Base-by-base conservation (phyloP, 1,140 invertebrate species). In the Hypothenemus hampei region DNA sequence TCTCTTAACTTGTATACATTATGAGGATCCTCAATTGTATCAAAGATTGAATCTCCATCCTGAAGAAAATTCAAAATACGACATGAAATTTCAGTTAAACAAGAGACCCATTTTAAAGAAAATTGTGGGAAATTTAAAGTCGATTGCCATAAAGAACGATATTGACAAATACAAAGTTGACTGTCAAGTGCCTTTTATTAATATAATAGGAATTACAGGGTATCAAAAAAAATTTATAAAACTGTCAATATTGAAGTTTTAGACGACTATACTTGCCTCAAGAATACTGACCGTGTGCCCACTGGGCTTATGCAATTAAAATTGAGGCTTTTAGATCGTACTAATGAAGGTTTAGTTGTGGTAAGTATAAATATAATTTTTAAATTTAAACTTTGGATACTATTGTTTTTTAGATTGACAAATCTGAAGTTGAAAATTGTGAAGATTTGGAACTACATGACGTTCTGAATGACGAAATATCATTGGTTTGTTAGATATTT, bases 151-250 rank as follows among this genome's bases (percentile, higher is more conserved):
- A 7, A 16, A 54, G 36, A 37, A 54, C 23, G 22, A 26, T 16
- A 51, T 58, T 23, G 51, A 52, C 29, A 60, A 49, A 37, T 64
- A 65, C 44, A 61, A 70, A 37, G 23, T 63, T 15, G 50, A 29
- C 1, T 65, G 59, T 44, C 64, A 69, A 61, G 51, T 72, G 26
- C 70, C 70, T 8, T 55, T 65, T 57, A 44, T 70, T 18, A 66
- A 69, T 54, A 66, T 72, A 40, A 40, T 66, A 11, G 70, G 69
- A 31, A 67, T 72, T 24, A 65, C 61, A 18, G 70, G 67, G 2
- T 70, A 63, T 36, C 60, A 60, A 21, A 66, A 65, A 63, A 66
- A 44, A 60, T 62, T 37, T 63, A 66, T 23, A 68, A 66, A 47
- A 50, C 51, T 39, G 60, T 72, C 6, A 56, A 64, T 59, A 59